phyloP scores from a whole-genome alignment of 2,888 invertebrate species.

The Myopa testacea region DNA sequence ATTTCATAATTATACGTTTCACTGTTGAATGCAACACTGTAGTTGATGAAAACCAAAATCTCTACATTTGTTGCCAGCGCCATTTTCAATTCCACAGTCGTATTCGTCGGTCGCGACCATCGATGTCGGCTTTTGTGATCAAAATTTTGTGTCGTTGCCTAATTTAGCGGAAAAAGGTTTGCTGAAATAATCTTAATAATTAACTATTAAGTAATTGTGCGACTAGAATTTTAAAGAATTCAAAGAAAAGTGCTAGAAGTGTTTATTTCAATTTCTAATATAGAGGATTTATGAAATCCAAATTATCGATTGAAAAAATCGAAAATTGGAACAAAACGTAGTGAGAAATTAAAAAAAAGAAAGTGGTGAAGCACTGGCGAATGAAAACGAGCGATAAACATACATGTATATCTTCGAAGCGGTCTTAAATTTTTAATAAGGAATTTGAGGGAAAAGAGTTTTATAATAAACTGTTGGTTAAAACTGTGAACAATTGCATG shows the following conservation, averaged over 20 bases:
- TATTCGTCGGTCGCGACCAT: conserved; percentile 60
- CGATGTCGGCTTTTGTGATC: conserved; percentile 55
- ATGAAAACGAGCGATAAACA: background rate
- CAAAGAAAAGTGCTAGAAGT: too few relatives aligned
- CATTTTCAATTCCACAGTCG: conserved; percentile 61
- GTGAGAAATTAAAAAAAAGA: conserved; percentile 43
- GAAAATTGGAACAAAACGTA: conserved; percentile 53
- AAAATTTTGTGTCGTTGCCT: conserved; percentile 48
- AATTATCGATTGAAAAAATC: conserved; percentile 51
- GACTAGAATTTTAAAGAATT: too few relatives aligned
- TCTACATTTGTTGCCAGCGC: conserved; percentile 54
- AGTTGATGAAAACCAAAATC: conserved; percentile 44
- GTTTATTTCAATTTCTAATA: background rate
- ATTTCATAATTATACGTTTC: background rate
- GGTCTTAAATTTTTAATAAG: too few relatives aligned
- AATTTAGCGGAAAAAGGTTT: conserved; percentile 40
- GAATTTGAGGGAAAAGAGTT: too few relatives aligned
- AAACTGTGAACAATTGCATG: too few relatives aligned
- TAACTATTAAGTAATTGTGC: background rate
- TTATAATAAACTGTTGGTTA: too few relatives aligned
- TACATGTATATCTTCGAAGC: too few relatives aligned
- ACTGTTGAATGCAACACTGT: conserved; percentile 46
- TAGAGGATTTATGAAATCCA: conserved; percentile 34
- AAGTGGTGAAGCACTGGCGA: conserved; percentile 7
- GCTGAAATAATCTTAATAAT: conserved; percentile 21